Evolutionary conservation across 2,888 invertebrate genomes (phyloP).

Genomic region (Germaria angustata): DNA sequence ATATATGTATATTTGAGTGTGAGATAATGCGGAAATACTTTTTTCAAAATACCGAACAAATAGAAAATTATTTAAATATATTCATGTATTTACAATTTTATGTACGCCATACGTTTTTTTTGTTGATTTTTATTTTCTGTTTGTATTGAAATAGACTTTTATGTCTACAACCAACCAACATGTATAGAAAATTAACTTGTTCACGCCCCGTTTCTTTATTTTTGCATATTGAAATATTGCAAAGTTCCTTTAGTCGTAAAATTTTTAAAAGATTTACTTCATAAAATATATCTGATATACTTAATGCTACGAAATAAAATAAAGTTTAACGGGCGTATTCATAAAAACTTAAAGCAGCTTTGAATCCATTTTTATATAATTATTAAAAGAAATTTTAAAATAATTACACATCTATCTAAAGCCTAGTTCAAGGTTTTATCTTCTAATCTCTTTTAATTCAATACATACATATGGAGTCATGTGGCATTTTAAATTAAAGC

Average conservation of each 20-base stretch:
- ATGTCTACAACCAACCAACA: slow-evolving; percentile 25
- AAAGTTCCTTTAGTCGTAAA: slow-evolving; percentile 41
- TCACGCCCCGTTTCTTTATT: slow-evolving; percentile 50
- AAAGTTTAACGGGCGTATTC: background rate
- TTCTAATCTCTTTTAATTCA: too few relatives aligned
- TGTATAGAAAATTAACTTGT: slow-evolving; percentile 35
- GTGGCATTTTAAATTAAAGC: too few relatives aligned
- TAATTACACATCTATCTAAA: too few relatives aligned
- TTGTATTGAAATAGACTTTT: slow-evolving; percentile 19
- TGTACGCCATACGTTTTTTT: background rate
- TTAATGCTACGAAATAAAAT: background rate
- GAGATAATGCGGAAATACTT: slow-evolving; percentile 62
- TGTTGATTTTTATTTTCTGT: background rate
- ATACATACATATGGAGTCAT: too few relatives aligned
- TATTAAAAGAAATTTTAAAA: too few relatives aligned
- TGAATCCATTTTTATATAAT: too few relatives aligned
- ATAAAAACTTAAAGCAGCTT: too few relatives aligned
- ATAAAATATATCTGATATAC: slow-evolving; percentile 10
- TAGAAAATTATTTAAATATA: slow-evolving; percentile 59
- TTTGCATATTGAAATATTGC: slow-evolving; percentile 55
- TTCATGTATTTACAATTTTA: slow-evolving; percentile 31
- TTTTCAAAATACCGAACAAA: slow-evolving; percentile 47
- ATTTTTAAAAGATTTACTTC: slow-evolving; percentile 18
- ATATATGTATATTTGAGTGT: background rate
- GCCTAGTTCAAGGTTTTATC: too few relatives aligned